A percentile compares a stretch with the other conserved stretches of the same genome.
These are phyloP conservation scores for Epirrita christyi DNA, from an alignment of 2,888 invertebrate species.

Conservation along the genomic window DNA sequence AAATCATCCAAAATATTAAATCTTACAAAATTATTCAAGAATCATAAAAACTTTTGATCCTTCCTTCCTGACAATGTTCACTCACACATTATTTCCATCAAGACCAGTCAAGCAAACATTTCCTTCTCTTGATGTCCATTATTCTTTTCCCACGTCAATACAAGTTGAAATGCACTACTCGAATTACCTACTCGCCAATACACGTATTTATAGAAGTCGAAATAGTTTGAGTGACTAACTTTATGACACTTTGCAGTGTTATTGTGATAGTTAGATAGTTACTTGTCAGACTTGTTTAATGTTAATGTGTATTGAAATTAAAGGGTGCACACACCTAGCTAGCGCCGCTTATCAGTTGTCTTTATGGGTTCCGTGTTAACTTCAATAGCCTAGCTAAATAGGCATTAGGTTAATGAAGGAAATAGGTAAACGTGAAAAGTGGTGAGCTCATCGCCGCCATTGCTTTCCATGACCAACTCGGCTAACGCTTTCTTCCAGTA, in stretches of 20 bases:
- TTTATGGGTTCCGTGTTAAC: too few species aligned
- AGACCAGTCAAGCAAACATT: conserved; percentile 25
- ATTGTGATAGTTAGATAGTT: conserved; percentile 34
- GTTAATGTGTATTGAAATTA: background rate
- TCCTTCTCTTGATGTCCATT: conserved; percentile 11
- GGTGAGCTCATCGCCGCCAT: too few species aligned
- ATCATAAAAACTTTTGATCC: too few species aligned
- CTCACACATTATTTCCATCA: background rate
- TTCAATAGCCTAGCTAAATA: too few species aligned
- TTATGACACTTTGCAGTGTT: conserved; percentile 49
- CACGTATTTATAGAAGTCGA: conserved; percentile 40
- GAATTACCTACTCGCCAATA: too few species aligned
- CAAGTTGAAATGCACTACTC: conserved; percentile 26
- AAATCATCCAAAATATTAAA: too few species aligned
- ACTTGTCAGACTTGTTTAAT: conserved; percentile 1
- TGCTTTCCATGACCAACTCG: too few species aligned
- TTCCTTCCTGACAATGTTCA: background rate
- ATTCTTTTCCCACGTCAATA: conserved; percentile 43
- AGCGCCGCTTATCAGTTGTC: too few species aligned
- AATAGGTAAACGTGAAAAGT: too few species aligned
- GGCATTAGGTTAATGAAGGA: too few species aligned
- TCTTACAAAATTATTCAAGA: too few species aligned
- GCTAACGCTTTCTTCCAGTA: too few species aligned
- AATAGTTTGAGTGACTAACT: conserved; percentile 50
- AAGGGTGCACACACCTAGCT: background rate